phyloP scores from a whole-genome alignment of 2,113 vertebrate species.

The Rostratula benghalensis region DNA sequence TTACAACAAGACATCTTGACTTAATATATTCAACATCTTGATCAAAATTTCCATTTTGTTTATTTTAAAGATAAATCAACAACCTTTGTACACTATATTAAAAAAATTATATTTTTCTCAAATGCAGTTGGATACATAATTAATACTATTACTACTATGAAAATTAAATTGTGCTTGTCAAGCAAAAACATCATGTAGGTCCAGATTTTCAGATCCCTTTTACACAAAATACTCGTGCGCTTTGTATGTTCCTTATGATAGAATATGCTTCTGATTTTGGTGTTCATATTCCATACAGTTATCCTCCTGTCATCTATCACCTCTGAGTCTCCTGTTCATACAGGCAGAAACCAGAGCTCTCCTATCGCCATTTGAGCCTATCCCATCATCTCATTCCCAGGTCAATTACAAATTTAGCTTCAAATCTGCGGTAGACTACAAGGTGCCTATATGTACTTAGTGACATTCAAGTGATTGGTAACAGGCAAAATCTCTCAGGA shows the following conservation, averaged over 20 bases:
- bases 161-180: background rate
- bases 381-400: background rate
- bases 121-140: background rate
- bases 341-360: background rate
- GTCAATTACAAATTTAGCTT: background rate
- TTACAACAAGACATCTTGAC: conserved; percentile 25
- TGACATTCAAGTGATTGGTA: background rate
- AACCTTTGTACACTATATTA: conserved; percentile 9
- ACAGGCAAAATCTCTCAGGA: background rate
- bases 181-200: background rate
- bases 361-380: background rate
- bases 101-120: conserved; percentile 44
- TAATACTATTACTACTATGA: background rate
- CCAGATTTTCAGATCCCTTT: background rate
- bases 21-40: conserved; percentile 28
- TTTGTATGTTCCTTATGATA: background rate
- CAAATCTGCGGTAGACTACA: background rate
- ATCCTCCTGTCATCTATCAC: background rate
- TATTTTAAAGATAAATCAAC: conserved; percentile 55
- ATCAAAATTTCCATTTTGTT: conserved; percentile 55
- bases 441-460: background rate
- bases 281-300: background rate
- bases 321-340: background rate
- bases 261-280: background rate
- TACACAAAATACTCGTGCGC: background rate